phyloP scores from a whole-genome alignment of 2,888 invertebrate genomes.

The Keiferia lycopersicella region DNA sequence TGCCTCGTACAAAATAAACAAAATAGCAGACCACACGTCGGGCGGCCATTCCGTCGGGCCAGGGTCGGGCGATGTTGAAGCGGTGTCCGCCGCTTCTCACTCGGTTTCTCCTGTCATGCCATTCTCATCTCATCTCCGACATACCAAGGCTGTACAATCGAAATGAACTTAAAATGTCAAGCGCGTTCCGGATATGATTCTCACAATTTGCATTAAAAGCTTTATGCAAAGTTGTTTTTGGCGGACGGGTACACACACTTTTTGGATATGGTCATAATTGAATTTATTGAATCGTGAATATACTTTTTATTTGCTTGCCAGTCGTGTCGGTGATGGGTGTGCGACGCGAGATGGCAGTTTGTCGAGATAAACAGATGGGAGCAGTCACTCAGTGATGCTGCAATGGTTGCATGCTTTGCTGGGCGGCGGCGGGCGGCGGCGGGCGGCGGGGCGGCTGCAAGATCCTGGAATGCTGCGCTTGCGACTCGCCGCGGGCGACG shows the following conservation, averaged over 20 bases:
- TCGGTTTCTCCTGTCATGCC: constrained; percentile 26
- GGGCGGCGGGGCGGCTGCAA: constrained; percentile 24
- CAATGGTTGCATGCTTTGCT: constrained; percentile 29
- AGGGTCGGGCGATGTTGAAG: constrained; percentile 56
- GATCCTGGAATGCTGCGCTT: constrained; percentile 47
- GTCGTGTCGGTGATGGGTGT: neutral
- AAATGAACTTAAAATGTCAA: constrained; percentile 15
- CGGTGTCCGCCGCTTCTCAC: constrained; percentile 37
- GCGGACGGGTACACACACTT: neutral
- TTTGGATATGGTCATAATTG: neutral
- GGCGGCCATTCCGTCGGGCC: constrained; percentile 44
- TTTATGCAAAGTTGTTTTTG: constrained; percentile 9
- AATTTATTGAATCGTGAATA: neutral
- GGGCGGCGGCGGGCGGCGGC: neutral
- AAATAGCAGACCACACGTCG: constrained; percentile 54
- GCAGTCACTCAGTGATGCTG: constrained; percentile 44
- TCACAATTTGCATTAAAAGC: constrained; percentile 30
- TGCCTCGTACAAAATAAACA: constrained; percentile 48
- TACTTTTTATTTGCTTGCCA: neutral
- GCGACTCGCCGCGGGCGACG: constrained; percentile 37
- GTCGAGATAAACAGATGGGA: constrained; percentile 43
- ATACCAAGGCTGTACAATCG: constrained; percentile 10
- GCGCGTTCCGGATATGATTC: constrained; percentile 11
- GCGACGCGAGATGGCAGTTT: constrained; percentile 21
- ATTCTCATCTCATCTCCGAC: constrained; percentile 16